phyloP scores from a whole-genome alignment of 2,888 invertebrate species.

The Polymixis lichenea region DNA sequence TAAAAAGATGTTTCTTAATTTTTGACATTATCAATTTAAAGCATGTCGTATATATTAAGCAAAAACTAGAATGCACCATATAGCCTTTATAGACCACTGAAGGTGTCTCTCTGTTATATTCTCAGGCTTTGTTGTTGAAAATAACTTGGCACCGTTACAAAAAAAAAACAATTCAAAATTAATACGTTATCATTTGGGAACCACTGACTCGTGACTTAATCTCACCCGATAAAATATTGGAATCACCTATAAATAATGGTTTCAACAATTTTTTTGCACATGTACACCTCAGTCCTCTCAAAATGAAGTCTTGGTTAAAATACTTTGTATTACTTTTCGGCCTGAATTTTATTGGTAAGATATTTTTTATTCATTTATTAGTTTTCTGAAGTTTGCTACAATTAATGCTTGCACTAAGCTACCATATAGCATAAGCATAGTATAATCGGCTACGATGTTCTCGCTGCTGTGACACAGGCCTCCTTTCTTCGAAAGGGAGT shows the following conservation, averaged over 20 bases:
- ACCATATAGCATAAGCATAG: too few relatives aligned
- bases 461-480: too few relatives aligned
- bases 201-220: slow-evolving; percentile 13
- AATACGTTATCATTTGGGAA: neutral
- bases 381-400: neutral
- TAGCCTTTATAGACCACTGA: neutral
- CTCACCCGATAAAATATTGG: neutral
- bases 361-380: neutral
- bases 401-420: neutral
- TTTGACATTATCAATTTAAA: neutral
- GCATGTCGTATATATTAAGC: too few relatives aligned
- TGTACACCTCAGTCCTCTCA: neutral
- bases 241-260: slow-evolving; percentile 10
- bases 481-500: too few relatives aligned
- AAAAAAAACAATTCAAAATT: neutral
- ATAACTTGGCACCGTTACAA: too few relatives aligned
- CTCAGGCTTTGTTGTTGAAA: too few relatives aligned
- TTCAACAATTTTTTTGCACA: neutral
- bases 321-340: slow-evolving; percentile 24
- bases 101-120: neutral
- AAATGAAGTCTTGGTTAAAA: slow-evolving; percentile 25
- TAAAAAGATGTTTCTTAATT: neutral
- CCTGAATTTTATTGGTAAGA: slow-evolving; percentile 21
- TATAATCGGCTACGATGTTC: too few relatives aligned
- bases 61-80: neutral